Conservation (phyloP, 2,888 invertebrate species). For the Hyppa rectilinea region DNA sequence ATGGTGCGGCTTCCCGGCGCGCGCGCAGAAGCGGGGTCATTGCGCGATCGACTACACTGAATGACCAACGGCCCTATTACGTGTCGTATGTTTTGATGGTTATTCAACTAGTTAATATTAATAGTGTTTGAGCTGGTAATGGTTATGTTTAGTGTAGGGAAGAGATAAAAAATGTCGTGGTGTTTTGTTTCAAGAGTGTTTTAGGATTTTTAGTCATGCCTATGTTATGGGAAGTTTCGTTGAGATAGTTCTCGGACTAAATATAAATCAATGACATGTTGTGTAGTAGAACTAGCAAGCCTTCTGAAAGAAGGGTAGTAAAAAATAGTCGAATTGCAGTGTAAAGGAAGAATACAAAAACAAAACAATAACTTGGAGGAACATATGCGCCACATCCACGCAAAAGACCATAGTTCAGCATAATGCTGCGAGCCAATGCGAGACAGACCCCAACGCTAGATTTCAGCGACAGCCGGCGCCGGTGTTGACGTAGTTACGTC, state of each 20-base stretch:
- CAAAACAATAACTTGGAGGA: no score
- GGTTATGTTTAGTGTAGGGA: conserved; percentile 38
- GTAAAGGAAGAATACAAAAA: no score
- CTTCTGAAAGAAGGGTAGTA: no score
- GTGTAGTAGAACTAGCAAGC: background rate
- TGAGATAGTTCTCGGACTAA: background rate
- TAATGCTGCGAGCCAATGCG: no score
- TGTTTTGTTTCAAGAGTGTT: conserved; percentile 17
- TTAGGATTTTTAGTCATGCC: background rate
- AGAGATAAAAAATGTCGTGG: conserved; percentile 19
- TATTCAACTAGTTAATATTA: conserved; percentile 63
- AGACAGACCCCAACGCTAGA: no score
- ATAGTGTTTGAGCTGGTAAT: conserved; percentile 43
- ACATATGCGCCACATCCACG: no score
- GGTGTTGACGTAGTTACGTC: no score
- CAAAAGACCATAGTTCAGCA: no score
- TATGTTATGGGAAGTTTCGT: background rate
- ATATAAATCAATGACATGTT: background rate
- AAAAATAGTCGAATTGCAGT: no score
- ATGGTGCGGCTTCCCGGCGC: conserved; percentile 73
- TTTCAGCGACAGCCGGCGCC: no score
- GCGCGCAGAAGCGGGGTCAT: conserved; percentile 82
- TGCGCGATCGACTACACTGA: conserved; percentile 86
- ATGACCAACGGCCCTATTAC: conserved; percentile 80
- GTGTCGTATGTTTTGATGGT: conserved; percentile 72